Evolutionary conservation across 2,888 invertebrate genomes (phyloP).

Genomic region (Tetranychus piercei): DNA sequence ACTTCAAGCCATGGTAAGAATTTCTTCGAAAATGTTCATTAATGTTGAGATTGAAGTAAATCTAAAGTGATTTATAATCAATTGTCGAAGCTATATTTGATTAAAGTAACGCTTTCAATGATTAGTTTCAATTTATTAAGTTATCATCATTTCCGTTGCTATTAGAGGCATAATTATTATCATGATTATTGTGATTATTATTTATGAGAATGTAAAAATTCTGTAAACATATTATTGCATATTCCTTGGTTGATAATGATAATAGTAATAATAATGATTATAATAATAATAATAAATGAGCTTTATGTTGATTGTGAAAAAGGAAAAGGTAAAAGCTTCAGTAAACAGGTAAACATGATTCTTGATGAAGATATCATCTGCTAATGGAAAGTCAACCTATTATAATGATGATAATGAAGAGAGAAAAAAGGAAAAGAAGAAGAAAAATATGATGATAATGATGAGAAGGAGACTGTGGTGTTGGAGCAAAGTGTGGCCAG

Average conservation of each 20-base stretch:
- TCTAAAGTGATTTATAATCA: too few species aligned
- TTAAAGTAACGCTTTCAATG: not conserved
- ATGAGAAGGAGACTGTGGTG: not conserved
- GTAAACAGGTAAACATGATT: not conserved
- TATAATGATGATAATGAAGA: not conserved
- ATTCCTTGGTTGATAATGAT: not conserved
- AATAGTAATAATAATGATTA: not conserved
- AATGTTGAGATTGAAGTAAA: too few species aligned
- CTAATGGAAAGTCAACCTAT: conserved; percentile 1
- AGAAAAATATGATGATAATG: not conserved
- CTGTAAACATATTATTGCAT: not conserved
- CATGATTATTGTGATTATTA: not conserved
- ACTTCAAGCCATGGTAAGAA: too few species aligned
- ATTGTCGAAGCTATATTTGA: not conserved
- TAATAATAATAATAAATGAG: not conserved
- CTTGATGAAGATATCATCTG: not conserved
- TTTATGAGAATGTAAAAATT: not conserved
- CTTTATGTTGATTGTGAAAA: not conserved
- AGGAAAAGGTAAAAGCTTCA: not conserved
- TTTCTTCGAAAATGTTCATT: too few species aligned
- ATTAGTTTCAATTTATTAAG: not conserved
- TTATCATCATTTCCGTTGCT: not conserved
- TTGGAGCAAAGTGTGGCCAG: not conserved
- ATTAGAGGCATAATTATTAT: not conserved
- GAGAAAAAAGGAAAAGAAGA: not conserved